Percentiles rank a stretch among this genome's conserved stretches.
phyloP scores from a whole-genome alignment of 1,140 invertebrate genomes.

The Macrocentrus cingulum region DNA sequence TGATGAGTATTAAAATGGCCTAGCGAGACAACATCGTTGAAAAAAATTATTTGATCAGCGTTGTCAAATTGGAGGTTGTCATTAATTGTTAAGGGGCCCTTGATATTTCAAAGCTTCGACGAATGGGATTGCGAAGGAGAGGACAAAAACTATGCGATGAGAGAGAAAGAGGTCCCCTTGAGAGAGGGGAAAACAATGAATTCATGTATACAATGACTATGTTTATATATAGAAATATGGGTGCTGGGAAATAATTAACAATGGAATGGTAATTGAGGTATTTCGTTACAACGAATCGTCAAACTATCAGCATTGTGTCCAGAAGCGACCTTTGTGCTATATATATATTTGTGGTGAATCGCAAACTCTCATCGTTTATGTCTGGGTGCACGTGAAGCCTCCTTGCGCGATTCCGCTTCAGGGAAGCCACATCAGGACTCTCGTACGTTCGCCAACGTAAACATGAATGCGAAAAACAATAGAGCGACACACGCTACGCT shows the following conservation, averaged over 20 bases:
- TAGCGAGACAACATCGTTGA: not conserved
- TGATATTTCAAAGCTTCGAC: not conserved
- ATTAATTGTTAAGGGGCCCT: not conserved
- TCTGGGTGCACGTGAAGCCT: not conserved
- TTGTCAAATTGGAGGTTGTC: not conserved
- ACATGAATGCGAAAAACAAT: constrained; percentile 3
- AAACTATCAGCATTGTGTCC: not conserved
- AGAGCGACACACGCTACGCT: not conserved
- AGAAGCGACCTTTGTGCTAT: not conserved
- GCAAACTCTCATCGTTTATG: not conserved
- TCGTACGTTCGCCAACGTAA: not conserved
- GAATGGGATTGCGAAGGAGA: not conserved
- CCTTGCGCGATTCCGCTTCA: constrained; percentile 2
- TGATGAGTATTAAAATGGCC: not conserved
- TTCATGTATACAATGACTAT: not conserved
- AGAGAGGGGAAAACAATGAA: not conserved
- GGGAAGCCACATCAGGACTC: not conserved
- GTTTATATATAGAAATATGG: not conserved
- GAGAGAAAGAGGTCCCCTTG: not conserved
- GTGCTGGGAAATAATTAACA: constrained; percentile 1
- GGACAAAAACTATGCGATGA: not conserved
- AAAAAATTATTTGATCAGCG: not conserved
- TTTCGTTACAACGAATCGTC: not conserved
- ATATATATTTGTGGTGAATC: not conserved
- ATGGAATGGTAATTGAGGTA: constrained; percentile 1